Evolutionary conservation across 2,888 invertebrate genomes (phyloP).

Genomic region (Meteorus cinctellus): DNA sequence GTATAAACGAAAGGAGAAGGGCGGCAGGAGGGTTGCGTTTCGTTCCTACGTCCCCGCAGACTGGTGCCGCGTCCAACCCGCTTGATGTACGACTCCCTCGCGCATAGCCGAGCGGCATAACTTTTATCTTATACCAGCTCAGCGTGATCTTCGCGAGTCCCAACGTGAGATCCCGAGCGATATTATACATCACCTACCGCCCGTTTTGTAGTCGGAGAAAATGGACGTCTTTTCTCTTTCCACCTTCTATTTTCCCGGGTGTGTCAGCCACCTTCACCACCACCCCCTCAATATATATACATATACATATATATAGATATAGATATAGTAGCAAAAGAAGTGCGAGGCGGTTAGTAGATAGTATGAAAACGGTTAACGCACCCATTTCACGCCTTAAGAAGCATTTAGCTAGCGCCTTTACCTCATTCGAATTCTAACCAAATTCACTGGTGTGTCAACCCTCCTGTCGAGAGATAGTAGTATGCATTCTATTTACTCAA

Average conservation of each 20-base stretch:
- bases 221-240: constrained; percentile 46
- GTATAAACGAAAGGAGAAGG: constrained; percentile 47
- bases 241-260: constrained; percentile 10
- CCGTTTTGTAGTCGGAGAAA: constrained; percentile 54
- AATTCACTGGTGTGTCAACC: constrained; percentile 57
- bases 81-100: constrained; percentile 72
- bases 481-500: constrained; percentile 31
- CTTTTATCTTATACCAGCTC: constrained; percentile 67
- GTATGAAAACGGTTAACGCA: constrained; percentile 71
- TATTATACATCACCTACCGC: constrained; percentile 50
- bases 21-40: constrained; percentile 54
- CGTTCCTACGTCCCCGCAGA: constrained; percentile 70
- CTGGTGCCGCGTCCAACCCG: constrained; percentile 61
- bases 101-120: constrained; percentile 72
- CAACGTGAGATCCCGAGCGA: constrained; percentile 49
- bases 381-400: constrained; percentile 72
- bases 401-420: constrained; percentile 62
- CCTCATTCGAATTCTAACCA: constrained; percentile 70
- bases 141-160: constrained; percentile 58
- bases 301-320: constrained; percentile 28
- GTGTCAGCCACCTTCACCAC: constrained; percentile 13
- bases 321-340: constrained; percentile 20
- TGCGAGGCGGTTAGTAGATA: constrained; percentile 50
- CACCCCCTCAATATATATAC: constrained; percentile 20
- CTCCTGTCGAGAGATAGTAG: constrained; percentile 14